Base-by-base conservation (phyloP, 1,140 invertebrate genomes). In the Elymnias hypermnestra region DNA sequence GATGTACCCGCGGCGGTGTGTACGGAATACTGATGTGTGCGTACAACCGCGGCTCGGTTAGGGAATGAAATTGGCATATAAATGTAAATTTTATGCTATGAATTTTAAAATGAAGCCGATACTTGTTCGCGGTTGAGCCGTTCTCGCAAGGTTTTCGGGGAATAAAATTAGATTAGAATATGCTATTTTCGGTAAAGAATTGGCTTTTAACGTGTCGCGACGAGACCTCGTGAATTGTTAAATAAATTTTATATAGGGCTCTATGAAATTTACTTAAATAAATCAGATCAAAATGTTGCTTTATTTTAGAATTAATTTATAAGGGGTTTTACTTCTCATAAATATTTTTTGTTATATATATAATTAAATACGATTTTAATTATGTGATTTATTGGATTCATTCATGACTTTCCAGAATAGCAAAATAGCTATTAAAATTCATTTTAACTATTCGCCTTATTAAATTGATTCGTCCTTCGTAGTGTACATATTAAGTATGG, bases 21-120 rank as follows among this genome's bases (percentile, higher is more conserved):
- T 21, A n/a, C n/a, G n/a, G n/a, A 72, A 82, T 85, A 82, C 63
- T 77, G 76, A 85, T 84, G 78, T 82, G 73, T 79, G 76, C 72
- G 76, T 76, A 67, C 64, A 62, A 72, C 75, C 70, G 68, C 74
- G 66, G 65, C 73, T 68, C 75, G 73, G 77, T 78, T 82, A 82
- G 70, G 81, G 76, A 79, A 82, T 82, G 76, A 85, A 85, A 85
- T 85, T 83, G 82, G 82, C 82, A 83, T 83, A 85, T 85, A 85
- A 85, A 85, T 85, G 82, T 83, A 85, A 83, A 85, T 85, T 83
- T 85, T 83, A 85, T 82, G 82, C 82, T 75, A 85, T 85, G 82
- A 85, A 85, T 85, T 85, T 85, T 85, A 85, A 83, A 85, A 83
- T 83, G 70, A 67, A 85, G 78, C 75, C 78, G 77, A 85, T 84